Base-by-base conservation (phyloP, 2,113 vertebrate genomes). In the Agelaius tricolor region DNA sequence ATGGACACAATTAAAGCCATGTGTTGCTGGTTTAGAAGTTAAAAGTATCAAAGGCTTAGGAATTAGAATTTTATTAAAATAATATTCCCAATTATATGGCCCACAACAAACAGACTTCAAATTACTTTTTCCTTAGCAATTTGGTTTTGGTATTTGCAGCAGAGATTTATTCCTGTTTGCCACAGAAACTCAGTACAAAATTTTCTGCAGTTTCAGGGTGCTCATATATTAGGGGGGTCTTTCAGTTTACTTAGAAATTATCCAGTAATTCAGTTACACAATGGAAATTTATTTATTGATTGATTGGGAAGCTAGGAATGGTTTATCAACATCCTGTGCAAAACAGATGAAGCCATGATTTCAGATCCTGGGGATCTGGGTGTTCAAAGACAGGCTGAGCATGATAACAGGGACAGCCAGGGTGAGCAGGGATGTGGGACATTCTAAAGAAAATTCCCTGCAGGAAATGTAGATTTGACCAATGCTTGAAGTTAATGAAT, bases 1-100 rank as follows among this genome's bases (percentile, higher is more conserved):
- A 84, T 83, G 57, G 57, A 78, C 66, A 84, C 71, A 90, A 75
- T 93, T 96, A 95, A 96, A 94, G 39, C 47, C 37, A 4, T 90
- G 23, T 76, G 77, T 93, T 97, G 59, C 89, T 96, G 30, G 47
- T 96, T 93, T 93, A 96, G n/a, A 89, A 68, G 3, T 9, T 77
- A 47, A 4, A 39, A 4, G 47, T 65, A 82, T 82, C 84, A 97
- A 93, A 96, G 62, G 52, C 76, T 96, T 94, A 95, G 96, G 87
- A 96, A 94, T 96, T 87, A 90, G 61, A 74, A 61, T 68, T 93
- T 95, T 97, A 95, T 95, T 97, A 95, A 97, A 97, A 92, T n/a
- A 59, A 92, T 91, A 94, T 94, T 96, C 84, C 54, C 39, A 49
- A 94, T 97, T 97, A 96, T 88, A 97, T 96, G 90, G 96, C 90